Percentiles rank a stretch among this genome's conserved stretches.
Conservation (phyloP, 1,140 invertebrate species). For the Drosophila nigromelanica region DNA sequence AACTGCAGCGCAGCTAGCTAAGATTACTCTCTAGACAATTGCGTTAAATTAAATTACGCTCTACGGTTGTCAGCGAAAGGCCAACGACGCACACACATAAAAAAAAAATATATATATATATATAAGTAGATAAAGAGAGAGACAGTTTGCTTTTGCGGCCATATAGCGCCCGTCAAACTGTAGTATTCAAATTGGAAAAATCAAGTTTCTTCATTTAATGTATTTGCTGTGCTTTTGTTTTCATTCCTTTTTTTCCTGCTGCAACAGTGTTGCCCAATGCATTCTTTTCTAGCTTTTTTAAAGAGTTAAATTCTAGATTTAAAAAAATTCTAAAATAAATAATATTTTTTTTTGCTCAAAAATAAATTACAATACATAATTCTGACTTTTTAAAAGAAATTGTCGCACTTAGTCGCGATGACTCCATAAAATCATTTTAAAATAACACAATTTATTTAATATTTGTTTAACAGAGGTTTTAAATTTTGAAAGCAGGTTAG, state of each 20-base stretch:
- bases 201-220: conserved; percentile 71
- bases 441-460: too few species aligned
- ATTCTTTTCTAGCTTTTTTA: too few species aligned
- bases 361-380: too few species aligned
- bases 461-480: too few species aligned
- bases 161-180: conserved; percentile 33
- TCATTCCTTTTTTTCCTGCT: conserved; percentile 44
- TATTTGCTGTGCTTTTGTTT: conserved; percentile 55
- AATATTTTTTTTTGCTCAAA: too few species aligned
- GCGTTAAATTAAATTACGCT: conserved; percentile 74
- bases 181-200: conserved; percentile 61
- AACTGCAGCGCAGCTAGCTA: conserved; percentile 34
- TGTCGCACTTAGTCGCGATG: too few species aligned
- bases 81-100: conserved; percentile 24
- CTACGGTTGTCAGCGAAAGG: conserved; percentile 54
- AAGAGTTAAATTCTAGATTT: too few species aligned
- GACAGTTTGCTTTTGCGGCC: conserved; percentile 15
- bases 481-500: too few species aligned
- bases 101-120: not conserved
- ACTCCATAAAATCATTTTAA: too few species aligned
- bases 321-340: too few species aligned
- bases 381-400: too few species aligned
- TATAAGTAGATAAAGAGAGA: not conserved
- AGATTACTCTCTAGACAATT: conserved; percentile 58
- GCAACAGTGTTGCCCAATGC: too few species aligned